Conservation (phyloP, 2,888 invertebrate genomes). For the Thymelicus lineola region DNA sequence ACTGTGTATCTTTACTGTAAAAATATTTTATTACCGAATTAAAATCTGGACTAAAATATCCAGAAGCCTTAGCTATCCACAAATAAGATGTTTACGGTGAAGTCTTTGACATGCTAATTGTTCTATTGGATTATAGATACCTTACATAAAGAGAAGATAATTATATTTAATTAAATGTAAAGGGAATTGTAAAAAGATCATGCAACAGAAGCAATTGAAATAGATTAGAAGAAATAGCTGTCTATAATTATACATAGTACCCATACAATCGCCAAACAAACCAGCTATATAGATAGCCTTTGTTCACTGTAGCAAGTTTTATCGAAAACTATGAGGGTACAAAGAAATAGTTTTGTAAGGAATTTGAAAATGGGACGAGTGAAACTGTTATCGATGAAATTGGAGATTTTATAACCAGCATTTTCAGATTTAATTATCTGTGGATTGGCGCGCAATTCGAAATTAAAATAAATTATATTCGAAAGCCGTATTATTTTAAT, state of each 20-base stretch:
- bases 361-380: constrained; percentile 45
- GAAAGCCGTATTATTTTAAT: too few relatives aligned
- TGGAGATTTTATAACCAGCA: too few relatives aligned
- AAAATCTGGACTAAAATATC: constrained; percentile 18
- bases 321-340: constrained; percentile 73
- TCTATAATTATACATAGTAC: background rate
- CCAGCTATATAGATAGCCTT: background rate
- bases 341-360: constrained; percentile 72
- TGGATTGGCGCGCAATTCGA: too few relatives aligned
- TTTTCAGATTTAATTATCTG: too few relatives aligned
- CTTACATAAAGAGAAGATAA: constrained; percentile 16
- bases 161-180: too few relatives aligned
- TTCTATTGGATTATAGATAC: constrained; percentile 44
- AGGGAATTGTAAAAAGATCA: background rate
- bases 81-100: constrained; percentile 62
- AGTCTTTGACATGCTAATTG: constrained; percentile 40
- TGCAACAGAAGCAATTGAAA: background rate
- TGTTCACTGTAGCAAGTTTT: constrained; percentile 54
- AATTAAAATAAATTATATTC: too few relatives aligned
- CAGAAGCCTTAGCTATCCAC: constrained; percentile 64
- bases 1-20: too few relatives aligned
- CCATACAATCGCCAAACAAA: background rate
- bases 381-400: constrained; percentile 38
- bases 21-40: constrained; percentile 11
- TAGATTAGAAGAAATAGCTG: too few relatives aligned